Base-by-base conservation (phyloP, 1,140 invertebrate genomes). In the Drosophila athabasca region DNA sequence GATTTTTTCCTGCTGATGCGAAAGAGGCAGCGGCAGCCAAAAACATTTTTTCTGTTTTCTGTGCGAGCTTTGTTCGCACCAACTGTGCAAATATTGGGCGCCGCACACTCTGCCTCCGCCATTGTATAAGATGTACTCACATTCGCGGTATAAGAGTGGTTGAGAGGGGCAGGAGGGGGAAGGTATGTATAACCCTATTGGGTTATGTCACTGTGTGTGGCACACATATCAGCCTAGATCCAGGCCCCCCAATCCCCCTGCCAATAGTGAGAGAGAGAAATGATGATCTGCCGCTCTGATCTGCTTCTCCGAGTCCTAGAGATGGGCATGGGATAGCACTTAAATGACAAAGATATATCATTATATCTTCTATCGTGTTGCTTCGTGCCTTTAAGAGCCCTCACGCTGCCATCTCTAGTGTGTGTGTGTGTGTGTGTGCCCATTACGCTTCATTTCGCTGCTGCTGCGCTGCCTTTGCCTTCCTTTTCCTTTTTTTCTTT, bases 81-180 rank as follows among this genome's bases (percentile, higher is more conserved):
- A 88, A 89, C 84, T 89, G 83, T 89, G 83, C 77, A 88, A 89
- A 88, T 76, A 88, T 51, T 76, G 48, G 5, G 35, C 43, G 46
- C 29, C 53, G 43, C 29, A 41, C 48, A 50, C 41, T 39, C 57
- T 58, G 46, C 52, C 53, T 39, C 57, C 54, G 46, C 52, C 53
- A 43, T 54, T 64, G 54, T 60, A 64, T 65, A 74, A 66, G 58
- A 59, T 29, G 11, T 13, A 3, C 31, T 35, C 29, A 7, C 7
- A 2, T 29, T 6, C 39, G 9, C n/a, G 41, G 61, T 22, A 39
- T 11, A 29, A 22, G 35, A 61, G n/a, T 41, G 31, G 17, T 5
- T n/a, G 35, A 13, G 24, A 11, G 22, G 17, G 48, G 46, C 26
- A 1, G 29, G 29, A 8, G 43, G 24, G 39, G 52, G n/a, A 4